Percentiles rank a stretch among this genome's conserved stretches.
These are phyloP conservation scores for Tipula confusa DNA, from an alignment of 2,888 invertebrate genomes.

Conservation along the genomic window DNA sequence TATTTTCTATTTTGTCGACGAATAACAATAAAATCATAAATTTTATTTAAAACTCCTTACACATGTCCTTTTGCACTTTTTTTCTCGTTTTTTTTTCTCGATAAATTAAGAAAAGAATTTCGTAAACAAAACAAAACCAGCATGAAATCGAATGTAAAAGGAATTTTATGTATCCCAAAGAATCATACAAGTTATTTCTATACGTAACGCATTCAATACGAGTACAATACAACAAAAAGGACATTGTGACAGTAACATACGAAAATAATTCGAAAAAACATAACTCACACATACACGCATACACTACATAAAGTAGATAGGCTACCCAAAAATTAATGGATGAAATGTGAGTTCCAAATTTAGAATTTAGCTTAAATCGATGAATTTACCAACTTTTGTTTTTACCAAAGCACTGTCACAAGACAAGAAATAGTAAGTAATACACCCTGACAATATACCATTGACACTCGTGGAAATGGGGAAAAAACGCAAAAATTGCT, in stretches of 20 bases:
- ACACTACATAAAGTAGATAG: too few species aligned
- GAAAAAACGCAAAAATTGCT: background rate
- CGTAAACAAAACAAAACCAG: slow-evolving; percentile 1
- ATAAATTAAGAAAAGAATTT: background rate
- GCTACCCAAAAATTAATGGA: background rate
- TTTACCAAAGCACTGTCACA: background rate
- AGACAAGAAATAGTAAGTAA: too few species aligned
- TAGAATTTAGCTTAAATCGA: background rate
- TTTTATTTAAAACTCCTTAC: slow-evolving; percentile 16
- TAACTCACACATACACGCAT: background rate
- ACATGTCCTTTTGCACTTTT: slow-evolving; percentile 5
- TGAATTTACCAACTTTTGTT: background rate
- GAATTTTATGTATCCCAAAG: background rate
- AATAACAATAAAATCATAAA: slow-evolving; percentile 12
- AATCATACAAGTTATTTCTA: background rate
- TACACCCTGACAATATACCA: background rate
- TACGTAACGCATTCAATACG: background rate
- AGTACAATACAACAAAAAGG: background rate
- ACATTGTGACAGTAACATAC: background rate
- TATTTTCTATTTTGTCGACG: background rate
- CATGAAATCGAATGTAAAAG: background rate
- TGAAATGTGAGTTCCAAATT: background rate
- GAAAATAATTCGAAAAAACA: background rate
- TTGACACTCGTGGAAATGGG: too few species aligned
- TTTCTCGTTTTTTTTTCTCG: background rate